Evolutionary conservation across 1,140 invertebrate species (phyloP).

Genomic region (Eriosoma lanigerum): DNA sequence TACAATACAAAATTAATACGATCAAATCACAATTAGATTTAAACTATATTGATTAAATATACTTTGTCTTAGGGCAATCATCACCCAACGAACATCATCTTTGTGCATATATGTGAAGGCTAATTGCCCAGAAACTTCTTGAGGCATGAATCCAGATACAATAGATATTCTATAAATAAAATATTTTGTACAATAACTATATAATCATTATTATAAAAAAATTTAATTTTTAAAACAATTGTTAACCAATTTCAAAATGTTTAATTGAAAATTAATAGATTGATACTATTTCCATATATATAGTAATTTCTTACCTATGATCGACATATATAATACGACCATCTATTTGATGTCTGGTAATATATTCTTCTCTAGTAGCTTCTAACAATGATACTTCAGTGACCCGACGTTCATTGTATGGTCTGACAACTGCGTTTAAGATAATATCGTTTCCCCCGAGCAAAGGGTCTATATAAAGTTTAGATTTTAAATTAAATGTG

Average conservation of each 20-base stretch:
- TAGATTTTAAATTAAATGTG: not conserved
- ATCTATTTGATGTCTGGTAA: conserved; percentile 79
- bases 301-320: conserved; percentile 68
- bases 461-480: conserved; percentile 8
- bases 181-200: conserved; percentile 48
- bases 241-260: no score
- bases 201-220: not conserved
- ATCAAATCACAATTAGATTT: not conserved
- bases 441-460: conserved; percentile 62
- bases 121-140: conserved; percentile 76
- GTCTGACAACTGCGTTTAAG: conserved; percentile 69
- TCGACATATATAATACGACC: conserved; percentile 82
- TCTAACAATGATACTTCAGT: conserved; percentile 71
- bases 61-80: conserved; percentile 82
- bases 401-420: conserved; percentile 68
- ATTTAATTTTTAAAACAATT: no score
- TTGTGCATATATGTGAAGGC: conserved; percentile 85
- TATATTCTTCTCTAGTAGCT: conserved; percentile 77
- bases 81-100: conserved; percentile 80
- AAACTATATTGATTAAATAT: conserved; percentile 37
- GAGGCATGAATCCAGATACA: conserved; percentile 80
- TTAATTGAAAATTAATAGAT: not conserved
- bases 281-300: no score
- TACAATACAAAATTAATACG: not conserved
- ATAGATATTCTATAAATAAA: conserved; percentile 68